Conservation (phyloP, 2,797 vertebrate genomes). For the Acanthornis magna region DNA sequence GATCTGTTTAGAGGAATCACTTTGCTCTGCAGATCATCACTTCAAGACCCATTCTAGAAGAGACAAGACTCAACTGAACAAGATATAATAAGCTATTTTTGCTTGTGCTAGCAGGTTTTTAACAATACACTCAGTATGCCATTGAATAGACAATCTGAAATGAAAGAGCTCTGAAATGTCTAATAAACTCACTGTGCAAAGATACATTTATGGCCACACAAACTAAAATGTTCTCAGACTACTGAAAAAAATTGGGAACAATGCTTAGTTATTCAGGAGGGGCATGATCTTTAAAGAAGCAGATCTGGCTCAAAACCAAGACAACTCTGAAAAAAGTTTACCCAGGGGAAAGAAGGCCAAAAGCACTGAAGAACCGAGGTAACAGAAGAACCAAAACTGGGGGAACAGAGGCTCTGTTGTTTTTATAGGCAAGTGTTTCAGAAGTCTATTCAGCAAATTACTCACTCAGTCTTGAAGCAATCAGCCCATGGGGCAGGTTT, state of each 20-base stretch:
- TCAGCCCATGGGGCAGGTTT: not conserved
- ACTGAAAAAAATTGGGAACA: not conserved
- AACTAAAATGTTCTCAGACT: slow-evolving; percentile 20
- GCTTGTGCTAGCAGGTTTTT: slow-evolving; percentile 18
- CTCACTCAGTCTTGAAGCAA: slow-evolving; percentile 4
- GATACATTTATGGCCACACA: not conserved
- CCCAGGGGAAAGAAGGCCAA: slow-evolving; percentile 32
- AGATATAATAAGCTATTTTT: slow-evolving; percentile 31
- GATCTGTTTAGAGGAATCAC: not conserved
- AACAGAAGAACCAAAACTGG: slow-evolving; percentile 25
- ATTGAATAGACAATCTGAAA: not conserved
- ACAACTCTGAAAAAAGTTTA: slow-evolving; percentile 56
- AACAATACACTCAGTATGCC: not conserved
- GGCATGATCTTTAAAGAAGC: not conserved
- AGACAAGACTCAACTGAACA: slow-evolving; percentile 12
- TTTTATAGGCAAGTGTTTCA: slow-evolving; percentile 3
- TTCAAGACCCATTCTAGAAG: slow-evolving; percentile 31
- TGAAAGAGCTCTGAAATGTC: not conserved
- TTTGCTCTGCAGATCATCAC: not conserved
- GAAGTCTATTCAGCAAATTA: slow-evolving; percentile 35
- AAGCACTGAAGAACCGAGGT: slow-evolving; percentile 22
- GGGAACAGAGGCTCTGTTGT: slow-evolving; percentile 65
- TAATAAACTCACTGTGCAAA: not conserved
- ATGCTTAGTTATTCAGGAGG: not conserved
- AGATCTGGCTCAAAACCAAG: slow-evolving; percentile 52